Percentiles rank a stretch among this genome's conserved stretches.
These are phyloP conservation scores for Amazona vittata DNA, from an alignment of 2,113 vertebrate genomes.

Conservation along the genomic window DNA sequence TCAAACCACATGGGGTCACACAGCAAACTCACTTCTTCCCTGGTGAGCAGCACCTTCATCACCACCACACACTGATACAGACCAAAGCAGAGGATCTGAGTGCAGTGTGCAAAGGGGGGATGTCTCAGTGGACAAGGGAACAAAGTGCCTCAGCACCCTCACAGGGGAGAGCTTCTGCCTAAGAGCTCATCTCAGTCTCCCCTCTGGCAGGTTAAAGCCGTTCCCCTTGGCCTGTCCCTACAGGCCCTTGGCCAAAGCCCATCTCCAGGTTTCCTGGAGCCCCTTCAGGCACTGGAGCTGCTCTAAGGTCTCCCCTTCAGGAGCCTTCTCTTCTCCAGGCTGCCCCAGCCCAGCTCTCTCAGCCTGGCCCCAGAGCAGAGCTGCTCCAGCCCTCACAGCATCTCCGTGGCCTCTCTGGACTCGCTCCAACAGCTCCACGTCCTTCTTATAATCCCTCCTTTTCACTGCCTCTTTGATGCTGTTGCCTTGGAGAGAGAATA, in stretches of 20 bases:
- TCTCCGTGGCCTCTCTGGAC: neutral
- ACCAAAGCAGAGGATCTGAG: neutral
- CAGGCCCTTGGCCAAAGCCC: too few relatives aligned
- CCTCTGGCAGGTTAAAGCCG: neutral
- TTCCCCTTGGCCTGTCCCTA: neutral
- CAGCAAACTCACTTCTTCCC: neutral
- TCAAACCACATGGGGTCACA: neutral
- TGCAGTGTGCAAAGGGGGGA: rapidly evolving
- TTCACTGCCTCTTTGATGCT: neutral
- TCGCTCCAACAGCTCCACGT: neutral
- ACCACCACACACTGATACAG: rapidly evolving
- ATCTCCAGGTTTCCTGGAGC: too few relatives aligned
- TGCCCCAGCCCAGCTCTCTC: neutral
- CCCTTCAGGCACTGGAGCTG: too few relatives aligned
- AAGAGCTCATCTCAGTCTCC: neutral
- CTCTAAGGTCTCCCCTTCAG: too few relatives aligned
- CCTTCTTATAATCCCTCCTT: neutral
- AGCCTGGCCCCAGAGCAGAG: neutral
- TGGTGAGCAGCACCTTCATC: rapidly evolving
- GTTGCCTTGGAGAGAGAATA: neutral
- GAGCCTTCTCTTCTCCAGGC: too few relatives aligned
- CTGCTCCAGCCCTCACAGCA: neutral
- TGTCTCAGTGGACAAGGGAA: neutral
- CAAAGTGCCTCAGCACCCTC: neutral
- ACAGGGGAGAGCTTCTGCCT: neutral